phyloP scores from a whole-genome alignment of 2,113 vertebrate species.

The Cercocebus atys region DNA sequence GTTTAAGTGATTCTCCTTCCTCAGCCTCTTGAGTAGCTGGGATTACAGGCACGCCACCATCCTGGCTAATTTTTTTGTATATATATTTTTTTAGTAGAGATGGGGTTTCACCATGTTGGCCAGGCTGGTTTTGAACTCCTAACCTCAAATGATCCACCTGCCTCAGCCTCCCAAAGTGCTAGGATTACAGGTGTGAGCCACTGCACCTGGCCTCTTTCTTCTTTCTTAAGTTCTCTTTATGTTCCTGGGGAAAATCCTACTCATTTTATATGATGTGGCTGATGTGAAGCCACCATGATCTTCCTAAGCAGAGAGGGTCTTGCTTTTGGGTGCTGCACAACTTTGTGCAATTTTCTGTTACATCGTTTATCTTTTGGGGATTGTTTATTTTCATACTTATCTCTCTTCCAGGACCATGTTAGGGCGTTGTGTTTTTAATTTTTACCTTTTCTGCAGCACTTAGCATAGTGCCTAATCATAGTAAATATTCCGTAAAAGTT shows the following conservation, averaged over 20 bases:
- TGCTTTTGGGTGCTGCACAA: neutral
- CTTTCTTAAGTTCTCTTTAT: neutral
- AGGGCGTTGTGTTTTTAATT: neutral
- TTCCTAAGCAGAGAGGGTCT: neutral
- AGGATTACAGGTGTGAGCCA: no score
- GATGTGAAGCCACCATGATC: neutral
- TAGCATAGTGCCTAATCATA: neutral
- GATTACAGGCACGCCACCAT: no score
- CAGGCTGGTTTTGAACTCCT: no score
- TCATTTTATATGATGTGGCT: neutral
- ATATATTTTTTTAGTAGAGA: no score
- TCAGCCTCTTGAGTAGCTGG: no score
- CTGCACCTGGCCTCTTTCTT: neutral
- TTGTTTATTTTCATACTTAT: constrained; percentile 1
- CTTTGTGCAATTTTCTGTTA: neutral
- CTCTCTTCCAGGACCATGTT: neutral
- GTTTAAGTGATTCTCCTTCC: no score
- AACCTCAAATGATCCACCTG: no score
- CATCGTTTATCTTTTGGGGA: neutral
- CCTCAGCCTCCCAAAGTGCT: no score
- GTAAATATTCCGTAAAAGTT: neutral
- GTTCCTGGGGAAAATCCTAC: neutral
- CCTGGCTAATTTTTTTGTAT: no score
- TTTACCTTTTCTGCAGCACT: neutral
- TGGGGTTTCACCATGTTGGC: no score